A percentile compares a stretch with the other conserved stretches of the same genome.
Evolutionary conservation across 1,140 invertebrate species (phyloP).

Genomic region (Cydia pomonella): DNA sequence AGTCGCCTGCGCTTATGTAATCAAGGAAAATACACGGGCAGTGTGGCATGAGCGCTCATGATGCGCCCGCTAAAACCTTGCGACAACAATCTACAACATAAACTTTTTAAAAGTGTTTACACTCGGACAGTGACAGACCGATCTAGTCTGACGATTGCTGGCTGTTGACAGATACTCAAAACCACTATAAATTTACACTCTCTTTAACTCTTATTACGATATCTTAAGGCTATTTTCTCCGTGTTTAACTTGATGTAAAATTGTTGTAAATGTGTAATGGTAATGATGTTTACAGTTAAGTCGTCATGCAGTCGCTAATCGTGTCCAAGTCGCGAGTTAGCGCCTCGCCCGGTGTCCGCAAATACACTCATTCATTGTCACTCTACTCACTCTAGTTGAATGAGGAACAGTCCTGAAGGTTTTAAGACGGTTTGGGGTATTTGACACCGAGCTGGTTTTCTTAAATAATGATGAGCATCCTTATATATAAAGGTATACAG

Average conservation of each 20-base stretch:
- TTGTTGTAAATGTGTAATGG: constrained; percentile 54
- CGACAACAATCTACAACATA: constrained; percentile 73
- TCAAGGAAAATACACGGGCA: neutral
- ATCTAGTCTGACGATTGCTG: constrained; percentile 68
- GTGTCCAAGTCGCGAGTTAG: constrained; percentile 71
- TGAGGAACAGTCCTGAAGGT: constrained; percentile 54
- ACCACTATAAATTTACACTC: constrained; percentile 4
- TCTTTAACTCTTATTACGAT: constrained; percentile 37
- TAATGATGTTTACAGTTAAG: constrained; percentile 79
- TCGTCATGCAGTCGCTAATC: constrained; percentile 75
- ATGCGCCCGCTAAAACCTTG: constrained; percentile 71
- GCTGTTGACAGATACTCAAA: constrained; percentile 59
- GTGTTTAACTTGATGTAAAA: constrained; percentile 34
- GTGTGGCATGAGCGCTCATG: constrained; percentile 58
- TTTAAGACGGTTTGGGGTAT: constrained; percentile 37
- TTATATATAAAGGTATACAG: neutral
- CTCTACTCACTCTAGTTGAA: constrained; percentile 54
- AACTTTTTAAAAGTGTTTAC: constrained; percentile 78
- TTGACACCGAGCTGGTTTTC: constrained; percentile 15
- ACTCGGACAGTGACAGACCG: constrained; percentile 66
- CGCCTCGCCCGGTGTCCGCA: constrained; percentile 77
- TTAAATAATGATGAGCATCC: neutral
- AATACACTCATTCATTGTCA: constrained; percentile 75
- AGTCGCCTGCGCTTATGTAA: neutral
- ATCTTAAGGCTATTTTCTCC: constrained; percentile 37